A percentile compares a stretch with the other conserved stretches of the same genome.
Conservation (phyloP, 2,113 vertebrate species). For the Myanophis thanlyinensis region DNA sequence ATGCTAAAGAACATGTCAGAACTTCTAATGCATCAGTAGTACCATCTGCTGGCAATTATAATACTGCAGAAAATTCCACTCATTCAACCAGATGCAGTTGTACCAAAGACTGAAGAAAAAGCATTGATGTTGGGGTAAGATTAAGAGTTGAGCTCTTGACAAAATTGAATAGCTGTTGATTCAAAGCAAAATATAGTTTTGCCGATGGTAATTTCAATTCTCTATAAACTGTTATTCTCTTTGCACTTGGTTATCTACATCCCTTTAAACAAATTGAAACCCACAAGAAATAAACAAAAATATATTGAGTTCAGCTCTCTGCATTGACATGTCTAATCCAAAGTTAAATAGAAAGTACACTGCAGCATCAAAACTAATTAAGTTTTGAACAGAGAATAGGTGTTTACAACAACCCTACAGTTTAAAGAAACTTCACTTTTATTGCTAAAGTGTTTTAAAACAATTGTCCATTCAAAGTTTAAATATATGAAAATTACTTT, state of each 20-base stretch:
- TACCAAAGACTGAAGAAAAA: neutral
- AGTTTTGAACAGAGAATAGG: neutral
- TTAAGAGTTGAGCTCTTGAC: neutral
- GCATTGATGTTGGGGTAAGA: neutral
- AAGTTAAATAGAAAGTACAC: neutral
- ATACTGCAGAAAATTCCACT: neutral
- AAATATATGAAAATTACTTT: neutral
- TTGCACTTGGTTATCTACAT: neutral
- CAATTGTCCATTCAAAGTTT: neutral
- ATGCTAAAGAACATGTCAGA: neutral
- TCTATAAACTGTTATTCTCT: neutral
- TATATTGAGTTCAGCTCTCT: neutral
- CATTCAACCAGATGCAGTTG: neutral
- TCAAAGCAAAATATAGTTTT: neutral
- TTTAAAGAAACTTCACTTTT: neutral
- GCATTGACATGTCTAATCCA: neutral
- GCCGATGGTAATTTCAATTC: neutral
- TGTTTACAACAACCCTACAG: neutral
- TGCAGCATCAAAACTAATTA: neutral
- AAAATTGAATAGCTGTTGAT: neutral
- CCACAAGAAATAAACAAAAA: neutral
- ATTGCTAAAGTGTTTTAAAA: neutral
- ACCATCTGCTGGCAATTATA: neutral
- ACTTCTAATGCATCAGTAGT: neutral
- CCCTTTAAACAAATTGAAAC: neutral